Conservation (phyloP, 37 sponge, comb jelly and placozoan species). For the Crambe crambe region DNA sequence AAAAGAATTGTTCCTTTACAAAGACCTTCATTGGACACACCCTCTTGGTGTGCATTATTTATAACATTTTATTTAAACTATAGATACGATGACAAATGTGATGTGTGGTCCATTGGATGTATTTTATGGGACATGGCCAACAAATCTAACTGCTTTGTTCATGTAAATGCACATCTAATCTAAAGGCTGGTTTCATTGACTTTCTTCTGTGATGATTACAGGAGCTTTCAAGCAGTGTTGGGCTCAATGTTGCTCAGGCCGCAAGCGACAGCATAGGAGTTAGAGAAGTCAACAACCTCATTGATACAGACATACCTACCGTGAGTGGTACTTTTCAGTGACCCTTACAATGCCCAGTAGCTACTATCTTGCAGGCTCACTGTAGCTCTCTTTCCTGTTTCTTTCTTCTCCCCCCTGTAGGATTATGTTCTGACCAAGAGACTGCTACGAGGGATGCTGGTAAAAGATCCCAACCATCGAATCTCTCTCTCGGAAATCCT, state of each 20-base stretch:
- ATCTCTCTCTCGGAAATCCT: constrained; percentile 69
- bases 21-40: no score
- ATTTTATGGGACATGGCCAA: constrained; percentile 92
- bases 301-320: constrained; percentile 45
- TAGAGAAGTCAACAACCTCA: constrained; percentile 30
- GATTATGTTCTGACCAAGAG: constrained; percentile 58
- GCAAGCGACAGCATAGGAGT: constrained; percentile 29
- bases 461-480: constrained; percentile 66
- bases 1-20: no score
- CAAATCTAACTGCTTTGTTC: constrained; percentile 39
- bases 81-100: constrained; percentile 86
- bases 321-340: constrained; percentile 14
- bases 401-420: no score
- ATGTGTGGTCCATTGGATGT: constrained; percentile 96
- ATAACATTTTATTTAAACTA: neutral
- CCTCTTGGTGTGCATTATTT: no score
- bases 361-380: no score
- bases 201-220: neutral
- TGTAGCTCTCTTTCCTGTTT: no score
- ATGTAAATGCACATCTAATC: constrained; percentile 42
- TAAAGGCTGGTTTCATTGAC: neutral
- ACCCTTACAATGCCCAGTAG: no score
- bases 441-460: constrained; percentile 74
- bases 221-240: constrained; percentile 27
- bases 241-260: constrained; percentile 43